These are phyloP conservation scores for Eucidaris tribuloides DNA, from an alignment of 35 echinoderm and acorn worm species.

Conservation along the genomic window DNA sequence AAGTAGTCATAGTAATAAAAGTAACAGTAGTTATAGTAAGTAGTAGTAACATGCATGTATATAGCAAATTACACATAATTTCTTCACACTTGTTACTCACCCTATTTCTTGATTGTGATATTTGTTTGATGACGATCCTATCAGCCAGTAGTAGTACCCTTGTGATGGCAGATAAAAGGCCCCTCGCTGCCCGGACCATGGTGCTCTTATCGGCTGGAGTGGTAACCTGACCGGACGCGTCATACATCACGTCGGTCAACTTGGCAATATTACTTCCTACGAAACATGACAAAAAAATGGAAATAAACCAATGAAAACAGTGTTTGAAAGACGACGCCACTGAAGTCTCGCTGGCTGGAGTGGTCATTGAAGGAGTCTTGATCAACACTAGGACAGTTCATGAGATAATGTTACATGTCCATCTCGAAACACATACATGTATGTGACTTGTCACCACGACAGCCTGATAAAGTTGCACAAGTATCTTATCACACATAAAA, in stretches of 20 bases:
- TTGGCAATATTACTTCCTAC: conserved; percentile 88
- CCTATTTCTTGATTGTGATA: conserved; percentile 46
- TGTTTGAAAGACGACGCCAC: not conserved
- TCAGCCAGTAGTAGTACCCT: conserved; percentile 84
- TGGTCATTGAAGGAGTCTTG: no score
- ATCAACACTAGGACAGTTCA: no score
- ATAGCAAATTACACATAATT: no score
- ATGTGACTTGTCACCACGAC: no score
- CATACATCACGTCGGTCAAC: conserved; percentile 80
- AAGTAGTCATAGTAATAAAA: no score
- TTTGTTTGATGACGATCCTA: conserved; percentile 87
- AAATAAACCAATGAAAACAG: not conserved
- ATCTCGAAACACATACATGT: no score
- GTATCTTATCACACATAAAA: no score
- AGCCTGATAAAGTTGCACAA: no score
- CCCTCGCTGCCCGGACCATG: conserved; percentile 90
- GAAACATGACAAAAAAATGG: not conserved
- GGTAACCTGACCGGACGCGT: conserved; percentile 53
- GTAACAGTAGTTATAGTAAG: no score
- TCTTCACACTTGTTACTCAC: conserved; percentile 27
- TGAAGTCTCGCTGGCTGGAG: no score
- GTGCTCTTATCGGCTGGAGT: conserved; percentile 67
- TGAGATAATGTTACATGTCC: no score
- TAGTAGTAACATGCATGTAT: no score
- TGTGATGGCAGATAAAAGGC: conserved; percentile 89